These are phyloP conservation scores for Artibeus lituratus DNA, from an alignment of 2,797 vertebrate species.

Conservation along the genomic window DNA sequence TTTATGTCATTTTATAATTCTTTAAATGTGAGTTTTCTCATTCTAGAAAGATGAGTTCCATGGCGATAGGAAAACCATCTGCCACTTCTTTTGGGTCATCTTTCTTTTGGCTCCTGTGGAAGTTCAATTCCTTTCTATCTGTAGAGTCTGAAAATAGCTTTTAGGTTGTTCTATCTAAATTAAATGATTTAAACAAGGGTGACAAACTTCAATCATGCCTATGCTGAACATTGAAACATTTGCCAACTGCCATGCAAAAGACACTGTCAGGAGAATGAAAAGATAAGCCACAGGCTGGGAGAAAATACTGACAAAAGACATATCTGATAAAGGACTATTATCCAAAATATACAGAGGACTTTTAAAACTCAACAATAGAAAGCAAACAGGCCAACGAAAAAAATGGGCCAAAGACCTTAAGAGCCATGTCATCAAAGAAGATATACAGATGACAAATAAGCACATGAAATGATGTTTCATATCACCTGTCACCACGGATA, in stretches of 20 bases:
- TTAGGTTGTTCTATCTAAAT: background rate
- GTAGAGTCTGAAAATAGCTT: background rate
- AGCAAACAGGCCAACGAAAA: background rate
- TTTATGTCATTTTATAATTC: background rate
- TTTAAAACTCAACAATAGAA: background rate
- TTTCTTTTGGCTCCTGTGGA: background rate
- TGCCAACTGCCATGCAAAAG: background rate
- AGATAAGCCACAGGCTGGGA: background rate
- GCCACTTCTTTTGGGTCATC: background rate
- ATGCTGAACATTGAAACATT: background rate
- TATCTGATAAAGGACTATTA: background rate
- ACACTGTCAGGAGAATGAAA: background rate
- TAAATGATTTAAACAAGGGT: background rate
- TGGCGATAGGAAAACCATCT: background rate
- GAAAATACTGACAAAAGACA: background rate
- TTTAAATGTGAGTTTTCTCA: conserved; percentile 4
- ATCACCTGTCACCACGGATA: background rate
- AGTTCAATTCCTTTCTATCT: conserved; percentile 11
- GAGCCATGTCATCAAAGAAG: background rate
- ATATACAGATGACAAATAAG: background rate
- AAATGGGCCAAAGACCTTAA: background rate
- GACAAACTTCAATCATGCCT: conserved; percentile 1
- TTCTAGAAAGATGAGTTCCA: conserved; percentile 1
- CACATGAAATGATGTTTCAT: background rate
- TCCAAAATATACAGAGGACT: background rate